These are phyloP conservation scores for Protula sp. DNA, from an alignment of 2,888 invertebrate species.

Conservation along the genomic window DNA sequence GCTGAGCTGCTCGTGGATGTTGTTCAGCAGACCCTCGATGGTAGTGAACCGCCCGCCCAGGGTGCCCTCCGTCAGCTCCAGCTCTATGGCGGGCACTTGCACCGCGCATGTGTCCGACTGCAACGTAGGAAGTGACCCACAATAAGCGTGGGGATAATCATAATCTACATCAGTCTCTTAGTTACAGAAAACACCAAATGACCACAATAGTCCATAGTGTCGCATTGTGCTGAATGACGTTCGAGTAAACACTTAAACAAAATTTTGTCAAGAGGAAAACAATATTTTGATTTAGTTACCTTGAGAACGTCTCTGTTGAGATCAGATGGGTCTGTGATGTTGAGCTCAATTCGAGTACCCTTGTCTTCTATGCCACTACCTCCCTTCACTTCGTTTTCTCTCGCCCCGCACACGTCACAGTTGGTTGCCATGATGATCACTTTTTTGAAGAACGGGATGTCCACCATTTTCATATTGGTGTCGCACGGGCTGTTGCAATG, in stretches of 20 bases:
- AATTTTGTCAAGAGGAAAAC: too few relatives aligned
- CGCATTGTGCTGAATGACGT: too few relatives aligned
- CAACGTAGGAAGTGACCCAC: conserved; percentile 6
- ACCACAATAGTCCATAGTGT: too few relatives aligned
- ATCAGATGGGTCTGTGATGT: conserved; percentile 68
- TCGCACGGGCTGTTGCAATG: conserved; percentile 75
- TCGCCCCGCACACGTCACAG: conserved; percentile 84
- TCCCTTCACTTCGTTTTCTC: conserved; percentile 94
- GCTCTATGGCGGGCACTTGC: conserved; percentile 78
- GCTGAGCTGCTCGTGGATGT: conserved; percentile 64
- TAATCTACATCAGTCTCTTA: too few relatives aligned
- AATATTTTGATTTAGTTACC: too few relatives aligned
- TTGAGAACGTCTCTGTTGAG: conserved; percentile 90
- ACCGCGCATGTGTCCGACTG: conserved; percentile 76
- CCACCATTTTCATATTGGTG: conserved; percentile 92
- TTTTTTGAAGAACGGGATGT: conserved; percentile 95
- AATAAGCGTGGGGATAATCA: too few relatives aligned
- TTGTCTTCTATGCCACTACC: conserved; percentile 80
- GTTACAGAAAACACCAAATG: too few relatives aligned
- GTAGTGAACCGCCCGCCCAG: conserved; percentile 92
- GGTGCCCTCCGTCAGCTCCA: conserved; percentile 74
- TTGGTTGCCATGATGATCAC: conserved; percentile 92
- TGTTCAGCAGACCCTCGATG: conserved; percentile 78
- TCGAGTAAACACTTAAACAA: too few relatives aligned
- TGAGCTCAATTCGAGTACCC: conserved; percentile 73